Percentiles rank a stretch among this genome's conserved stretches.
Conservation (phyloP, 2,113 vertebrate genomes). For the Hippocampus mohnikei region DNA sequence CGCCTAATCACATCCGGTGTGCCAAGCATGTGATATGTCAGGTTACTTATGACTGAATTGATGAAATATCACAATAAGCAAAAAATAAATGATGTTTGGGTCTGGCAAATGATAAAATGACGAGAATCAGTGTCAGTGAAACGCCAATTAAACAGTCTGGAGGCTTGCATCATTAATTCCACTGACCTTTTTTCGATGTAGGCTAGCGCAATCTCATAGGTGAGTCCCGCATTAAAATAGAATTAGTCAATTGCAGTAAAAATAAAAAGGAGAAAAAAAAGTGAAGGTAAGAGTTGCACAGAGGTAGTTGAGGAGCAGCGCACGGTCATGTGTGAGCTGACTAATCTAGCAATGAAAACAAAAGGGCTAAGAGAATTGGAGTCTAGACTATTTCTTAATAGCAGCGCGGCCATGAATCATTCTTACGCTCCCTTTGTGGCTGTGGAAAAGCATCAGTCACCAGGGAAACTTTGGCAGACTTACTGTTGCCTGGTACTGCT, state of each 20-base stretch:
- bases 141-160: not conserved
- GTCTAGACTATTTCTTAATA: slow-evolving; percentile 43
- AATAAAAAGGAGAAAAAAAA: not conserved
- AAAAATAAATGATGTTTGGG: not conserved
- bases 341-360: slow-evolving; percentile 42
- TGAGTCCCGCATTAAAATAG: not conserved
- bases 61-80: not conserved
- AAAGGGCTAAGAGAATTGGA: slow-evolving; percentile 34
- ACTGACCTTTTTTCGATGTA: not conserved
- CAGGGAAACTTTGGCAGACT: slow-evolving; percentile 34
- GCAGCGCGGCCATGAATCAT: slow-evolving; percentile 44
- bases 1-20: not conserved
- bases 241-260: not conserved
- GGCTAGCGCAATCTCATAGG: not conserved
- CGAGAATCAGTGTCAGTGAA: not conserved
- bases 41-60: not conserved
- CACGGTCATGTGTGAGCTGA: slow-evolving; percentile 30
- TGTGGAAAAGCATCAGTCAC: slow-evolving; percentile 47
- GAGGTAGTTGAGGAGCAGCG: not conserved
- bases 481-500: slow-evolving; percentile 29
- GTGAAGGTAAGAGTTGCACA: not conserved
- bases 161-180: not conserved
- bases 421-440: slow-evolving; percentile 51
- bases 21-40: not conserved
- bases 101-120: not conserved